Conservation (phyloP, 2,113 vertebrate species). For the Potamarius usumacintae region DNA sequence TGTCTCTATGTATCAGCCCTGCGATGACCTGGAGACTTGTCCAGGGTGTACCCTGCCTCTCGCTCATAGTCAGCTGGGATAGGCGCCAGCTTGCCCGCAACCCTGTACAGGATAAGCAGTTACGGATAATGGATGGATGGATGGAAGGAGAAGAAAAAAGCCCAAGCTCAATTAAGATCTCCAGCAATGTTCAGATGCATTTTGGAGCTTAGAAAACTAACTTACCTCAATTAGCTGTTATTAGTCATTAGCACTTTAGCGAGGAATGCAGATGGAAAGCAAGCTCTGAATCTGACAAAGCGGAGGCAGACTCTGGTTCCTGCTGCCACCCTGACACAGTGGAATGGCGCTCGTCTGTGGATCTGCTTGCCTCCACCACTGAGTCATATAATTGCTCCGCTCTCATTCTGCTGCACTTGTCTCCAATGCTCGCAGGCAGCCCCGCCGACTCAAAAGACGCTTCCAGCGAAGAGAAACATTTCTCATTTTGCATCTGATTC, state of each 20-base stretch:
- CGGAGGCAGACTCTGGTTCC: neutral
- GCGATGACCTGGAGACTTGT: too few species aligned
- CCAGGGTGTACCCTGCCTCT: too few species aligned
- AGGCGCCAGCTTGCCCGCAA: too few species aligned
- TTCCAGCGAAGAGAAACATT: conserved; percentile 53
- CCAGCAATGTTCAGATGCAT: neutral
- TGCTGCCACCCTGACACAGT: conserved; percentile 32
- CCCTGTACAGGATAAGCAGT: too few species aligned
- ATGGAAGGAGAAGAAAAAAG: neutral
- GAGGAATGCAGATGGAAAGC: neutral
- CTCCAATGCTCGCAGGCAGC: conserved; percentile 32
- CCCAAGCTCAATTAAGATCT: neutral
- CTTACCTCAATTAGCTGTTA: conserved; percentile 1
- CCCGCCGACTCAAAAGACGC: conserved; percentile 44
- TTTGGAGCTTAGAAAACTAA: conserved; percentile 18
- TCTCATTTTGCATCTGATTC: conserved; percentile 50
- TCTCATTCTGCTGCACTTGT: conserved; percentile 52
- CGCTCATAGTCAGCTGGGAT: too few species aligned
- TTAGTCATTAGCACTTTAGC: conserved; percentile 29
- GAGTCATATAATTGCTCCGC: conserved; percentile 53
- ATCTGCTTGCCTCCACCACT: conserved; percentile 42
- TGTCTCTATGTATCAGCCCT: too few species aligned
- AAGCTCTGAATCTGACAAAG: conserved; percentile 13
- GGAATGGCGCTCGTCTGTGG: conserved; percentile 36
- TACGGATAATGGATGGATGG: too few species aligned